Percentiles rank a stretch among this genome's conserved stretches.
phyloP scores from a whole-genome alignment of 2,113 vertebrate genomes.

The Muscicapa adusta region DNA sequence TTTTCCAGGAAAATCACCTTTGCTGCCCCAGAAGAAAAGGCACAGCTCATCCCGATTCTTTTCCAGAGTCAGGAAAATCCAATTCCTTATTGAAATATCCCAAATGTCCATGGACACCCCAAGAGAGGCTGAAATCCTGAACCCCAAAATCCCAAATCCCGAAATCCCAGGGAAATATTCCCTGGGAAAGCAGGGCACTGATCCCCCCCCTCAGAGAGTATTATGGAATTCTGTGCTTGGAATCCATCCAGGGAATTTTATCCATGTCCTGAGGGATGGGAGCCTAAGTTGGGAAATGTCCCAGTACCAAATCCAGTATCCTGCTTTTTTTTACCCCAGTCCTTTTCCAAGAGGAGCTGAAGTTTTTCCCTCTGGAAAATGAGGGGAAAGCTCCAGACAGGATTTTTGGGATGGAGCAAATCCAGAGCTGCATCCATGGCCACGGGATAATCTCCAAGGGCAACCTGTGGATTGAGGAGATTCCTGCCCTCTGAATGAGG shows the following conservation, averaged over 20 bases:
- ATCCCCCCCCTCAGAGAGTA: no score
- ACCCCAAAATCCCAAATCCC: not conserved
- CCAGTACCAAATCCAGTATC: fast-evolving
- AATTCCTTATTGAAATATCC: not conserved
- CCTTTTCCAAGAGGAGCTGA: not conserved
- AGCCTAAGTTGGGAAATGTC: not conserved
- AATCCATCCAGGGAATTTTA: not conserved
- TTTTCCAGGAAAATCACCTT: not conserved
- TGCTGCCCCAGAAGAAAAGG: not conserved
- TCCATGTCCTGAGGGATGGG: not conserved
- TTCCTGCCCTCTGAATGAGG: not conserved
- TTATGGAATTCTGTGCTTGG: fast-evolving
- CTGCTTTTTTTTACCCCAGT: fast-evolving
- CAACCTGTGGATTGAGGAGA: fast-evolving
- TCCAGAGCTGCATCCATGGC: not conserved
- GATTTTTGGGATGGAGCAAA: not conserved
- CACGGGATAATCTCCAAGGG: fast-evolving
- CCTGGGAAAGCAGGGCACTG: no score
- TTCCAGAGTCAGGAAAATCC: not conserved
- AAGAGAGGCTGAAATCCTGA: not conserved
- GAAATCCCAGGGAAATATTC: not conserved
- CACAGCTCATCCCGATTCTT: not conserved
- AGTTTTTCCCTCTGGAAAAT: not conserved
- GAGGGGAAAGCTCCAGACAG: fast-evolving
- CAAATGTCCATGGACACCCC: fast-evolving